Evolutionary conservation across 2,888 invertebrate species (phyloP), one percentile per base, ranked within the genome.

Genomic region (Sycophila texana): DNA sequence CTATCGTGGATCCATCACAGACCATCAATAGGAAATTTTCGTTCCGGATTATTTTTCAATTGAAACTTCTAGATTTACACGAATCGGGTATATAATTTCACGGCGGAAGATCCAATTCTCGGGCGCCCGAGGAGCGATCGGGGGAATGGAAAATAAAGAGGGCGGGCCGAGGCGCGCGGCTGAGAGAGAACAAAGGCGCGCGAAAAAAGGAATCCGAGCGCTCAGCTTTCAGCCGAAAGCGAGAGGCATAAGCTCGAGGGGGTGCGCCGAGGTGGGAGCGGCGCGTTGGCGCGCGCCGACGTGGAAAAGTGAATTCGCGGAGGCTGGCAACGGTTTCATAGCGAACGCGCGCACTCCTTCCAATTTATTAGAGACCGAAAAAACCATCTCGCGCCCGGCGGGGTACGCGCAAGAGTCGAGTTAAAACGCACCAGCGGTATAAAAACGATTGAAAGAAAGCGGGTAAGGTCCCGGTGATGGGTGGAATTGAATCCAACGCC

Each of bases 401-500:
- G 4, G 67, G 61, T 14, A 77, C 75, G 77, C 77, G 80, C 81
- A 73, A n/a, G 55, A 60, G 58, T 51, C 18, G 65, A 74, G 57
- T 66, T 66, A 66, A 22, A 74, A 57, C 47, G 74, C 74, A 60
- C n/a, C 58, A 22, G 74, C 57, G 53, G 63, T 57, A 53, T 53
- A n/a, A 14, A 51, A 22, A 49, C 78, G 74, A 79, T 79, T 74
- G 78, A 79, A 77, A 39, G n/a, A 65, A 60, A 53, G 75, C 58
- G 61, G n/a, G 49, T 14, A 47, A 7, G 26, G 16, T 26, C 61
- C n/a, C 16, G 39, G 71, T 81, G 79, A 65, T 82, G 73, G 82
- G 79, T 80, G 79, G 83, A 85, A 85, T 85, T 84, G 84, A 84
- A 85, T 85, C 82, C 83, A 74, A 80, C 82, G 81, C 61, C 78